A percentile compares a stretch with the other conserved stretches of the same genome.
These are phyloP conservation scores for Callospermophilus lateralis DNA, from an alignment of 2,113 vertebrate species.

Conservation along the genomic window DNA sequence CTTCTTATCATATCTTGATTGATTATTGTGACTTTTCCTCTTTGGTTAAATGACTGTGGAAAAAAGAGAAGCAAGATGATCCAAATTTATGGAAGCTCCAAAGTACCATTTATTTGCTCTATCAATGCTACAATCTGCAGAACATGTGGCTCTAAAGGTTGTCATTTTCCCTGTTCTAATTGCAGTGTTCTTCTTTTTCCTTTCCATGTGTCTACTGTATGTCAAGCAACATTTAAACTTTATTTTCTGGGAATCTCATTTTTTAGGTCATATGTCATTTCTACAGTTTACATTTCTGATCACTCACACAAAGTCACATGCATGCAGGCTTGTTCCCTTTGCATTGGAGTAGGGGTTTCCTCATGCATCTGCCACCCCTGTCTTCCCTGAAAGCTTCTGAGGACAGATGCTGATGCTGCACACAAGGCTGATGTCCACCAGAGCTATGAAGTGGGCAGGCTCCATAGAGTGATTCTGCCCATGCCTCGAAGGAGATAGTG, in stretches of 20 bases:
- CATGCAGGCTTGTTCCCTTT: not conserved
- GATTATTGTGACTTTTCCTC: not conserved
- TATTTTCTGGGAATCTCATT: not conserved
- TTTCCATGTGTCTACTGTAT: not conserved
- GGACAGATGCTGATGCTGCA: not conserved
- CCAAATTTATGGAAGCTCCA: not conserved
- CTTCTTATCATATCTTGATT: not conserved
- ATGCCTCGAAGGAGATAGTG: not conserved
- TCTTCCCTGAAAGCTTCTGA: no score
- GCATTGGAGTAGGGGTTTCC: no score
- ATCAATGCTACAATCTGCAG: not conserved
- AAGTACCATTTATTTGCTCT: not conserved
- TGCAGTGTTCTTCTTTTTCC: not conserved
- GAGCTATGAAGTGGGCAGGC: fast-evolving
- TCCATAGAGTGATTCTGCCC: fast-evolving
- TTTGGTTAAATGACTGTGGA: not conserved
- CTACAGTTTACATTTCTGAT: not conserved
- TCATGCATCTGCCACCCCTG: no score
- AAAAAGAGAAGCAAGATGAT: not conserved
- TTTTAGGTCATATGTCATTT: not conserved
- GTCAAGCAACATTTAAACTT: not conserved
- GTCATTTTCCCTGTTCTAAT: not conserved
- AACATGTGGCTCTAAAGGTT: not conserved
- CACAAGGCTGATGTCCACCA: not conserved
- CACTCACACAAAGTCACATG: not conserved